Evolutionary conservation across 2,113 vertebrate species (phyloP), one percentile per base, ranked within the genome.

Genomic region (Delphinapterus leucas): DNA sequence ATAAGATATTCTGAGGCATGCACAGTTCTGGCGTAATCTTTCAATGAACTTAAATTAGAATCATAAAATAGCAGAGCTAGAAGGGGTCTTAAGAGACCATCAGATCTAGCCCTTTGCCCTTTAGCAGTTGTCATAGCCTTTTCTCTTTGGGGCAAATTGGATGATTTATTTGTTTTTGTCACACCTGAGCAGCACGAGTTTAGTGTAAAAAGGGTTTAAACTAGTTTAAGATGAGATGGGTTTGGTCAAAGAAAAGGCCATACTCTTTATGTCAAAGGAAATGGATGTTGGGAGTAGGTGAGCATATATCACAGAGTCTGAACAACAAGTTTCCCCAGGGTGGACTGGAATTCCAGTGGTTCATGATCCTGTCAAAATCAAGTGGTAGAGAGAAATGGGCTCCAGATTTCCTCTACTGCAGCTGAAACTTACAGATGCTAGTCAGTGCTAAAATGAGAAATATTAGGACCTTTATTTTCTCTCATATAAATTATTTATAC

Each of bases 301-400:
- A 93, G 25, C 73, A 70, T 91, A 79, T 86, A 85, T 85, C 77
- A 92, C 10, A 61, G 61, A 38, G 33, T 90, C 68, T 91, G 61
- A 82, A 58, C 41, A 92, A 61, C 87, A 41, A 23, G 38, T 15
- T 85, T 93, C 89, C 96, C 92, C 85, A 26, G 73, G 74, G 97
- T 25, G 41, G 55, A n/a, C 79, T 68, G 86, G 91, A 86, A 96
- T 95, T 87, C 89, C 60, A 82, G 94, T 25, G 67, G 87, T 88
- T 96, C 81, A 53, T 33, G 82, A 61, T 83, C 55, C 93, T 93
- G 77, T 97, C 96, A 97, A 65, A 82, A 90, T 76, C 91, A 93
- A 93, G 91, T 60, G 79, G 71, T 76, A 44, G 73, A 85, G 49
- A 93, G 89, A 92, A 95, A 96, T 70, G 82, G 73, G 9, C 86